Evolutionary conservation across 2,797 vertebrate genomes (phyloP), one percentile per base, ranked within the genome.

Genomic region (Sebastes itinus): DNA sequence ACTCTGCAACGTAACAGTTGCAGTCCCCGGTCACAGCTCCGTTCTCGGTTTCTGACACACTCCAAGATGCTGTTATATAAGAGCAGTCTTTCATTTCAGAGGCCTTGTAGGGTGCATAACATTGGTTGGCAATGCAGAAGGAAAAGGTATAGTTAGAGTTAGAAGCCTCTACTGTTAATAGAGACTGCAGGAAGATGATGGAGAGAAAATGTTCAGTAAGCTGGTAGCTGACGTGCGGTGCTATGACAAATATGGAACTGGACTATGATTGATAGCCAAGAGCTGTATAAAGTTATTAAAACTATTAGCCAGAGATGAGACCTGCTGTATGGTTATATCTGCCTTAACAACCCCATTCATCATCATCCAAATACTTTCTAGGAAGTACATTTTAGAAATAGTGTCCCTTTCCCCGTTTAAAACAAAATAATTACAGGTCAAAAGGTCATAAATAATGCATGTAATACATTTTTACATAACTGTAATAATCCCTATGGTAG

Each of bases 51-150:
- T 85, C 81, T 86, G 85, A 80, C 84, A 92, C 83, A 88, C 87
- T 89, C 83, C 54, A 63, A 88, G 75, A 89, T 68, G 35, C 52
- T 71, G 79, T 92, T 94, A 88, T 72, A 83, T 87, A 92, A 92
- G 75, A 78, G 64, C 72, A 88, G 79, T 69, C 76, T 88, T 75
- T 81, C 54, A 78, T 82, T 84, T 79, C 52, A 84, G 38, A 77
- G 46, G 72, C 79, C 82, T 81, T 69, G 70, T 60, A 79, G 71
- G 77, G 58, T 76, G 63, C 56, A 61, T 69, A 62, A 27, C 61
- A 74, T 64, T 58, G 67, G 56, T 42, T 70, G 49, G 54, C 82
- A 82, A 64, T 49, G 52, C 32, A 46, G 69, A 72, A 42, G 67
- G 27, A 80, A 75, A 70, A 72, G 69, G 72, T 81, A 52, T 5